A percentile compares a stretch with the other conserved stretches of the same genome.
These are phyloP conservation scores for Numenius arquata DNA, from an alignment of 2,113 vertebrate genomes.

Conservation along the genomic window DNA sequence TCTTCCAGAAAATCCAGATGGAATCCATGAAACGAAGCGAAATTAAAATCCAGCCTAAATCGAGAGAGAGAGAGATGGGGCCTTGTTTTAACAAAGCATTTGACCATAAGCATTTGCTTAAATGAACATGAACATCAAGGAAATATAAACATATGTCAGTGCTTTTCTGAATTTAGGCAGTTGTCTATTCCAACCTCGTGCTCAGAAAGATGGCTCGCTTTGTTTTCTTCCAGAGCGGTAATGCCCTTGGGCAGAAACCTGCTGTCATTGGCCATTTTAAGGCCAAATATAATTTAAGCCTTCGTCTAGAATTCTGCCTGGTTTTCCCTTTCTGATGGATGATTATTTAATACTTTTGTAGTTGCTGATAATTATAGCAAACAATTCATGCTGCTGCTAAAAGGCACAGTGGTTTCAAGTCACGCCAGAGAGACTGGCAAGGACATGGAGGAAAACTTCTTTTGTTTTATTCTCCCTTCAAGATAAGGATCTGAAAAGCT, in stretches of 20 bases:
- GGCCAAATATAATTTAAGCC: background rate
- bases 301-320: background rate
- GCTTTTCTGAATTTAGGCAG: background rate
- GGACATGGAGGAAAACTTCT: background rate
- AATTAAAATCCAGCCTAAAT: background rate
- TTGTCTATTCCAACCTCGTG: background rate
- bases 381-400: background rate
- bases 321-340: background rate
- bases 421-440: slow-evolving; percentile 1
- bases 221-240: background rate
- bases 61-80: background rate
- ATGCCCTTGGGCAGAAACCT: slow-evolving; percentile 22
- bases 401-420: background rate
- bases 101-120: slow-evolving; percentile 36
- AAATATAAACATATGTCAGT: slow-evolving; percentile 37
- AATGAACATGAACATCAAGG: slow-evolving; percentile 2
- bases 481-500: slow-evolving; percentile 63
- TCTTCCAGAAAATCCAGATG: slow-evolving; percentile 53
- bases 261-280: background rate
- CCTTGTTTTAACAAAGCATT: slow-evolving; percentile 33
- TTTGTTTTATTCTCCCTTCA: slow-evolving; percentile 54
- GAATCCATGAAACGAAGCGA: slow-evolving; percentile 2
- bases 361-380: background rate
- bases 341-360: slow-evolving; percentile 23
- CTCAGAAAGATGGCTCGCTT: background rate